Percentiles rank a stretch among this genome's conserved stretches.
Evolutionary conservation across 2,888 invertebrate genomes (phyloP).

Genomic region (Bruchidius siliquastri): DNA sequence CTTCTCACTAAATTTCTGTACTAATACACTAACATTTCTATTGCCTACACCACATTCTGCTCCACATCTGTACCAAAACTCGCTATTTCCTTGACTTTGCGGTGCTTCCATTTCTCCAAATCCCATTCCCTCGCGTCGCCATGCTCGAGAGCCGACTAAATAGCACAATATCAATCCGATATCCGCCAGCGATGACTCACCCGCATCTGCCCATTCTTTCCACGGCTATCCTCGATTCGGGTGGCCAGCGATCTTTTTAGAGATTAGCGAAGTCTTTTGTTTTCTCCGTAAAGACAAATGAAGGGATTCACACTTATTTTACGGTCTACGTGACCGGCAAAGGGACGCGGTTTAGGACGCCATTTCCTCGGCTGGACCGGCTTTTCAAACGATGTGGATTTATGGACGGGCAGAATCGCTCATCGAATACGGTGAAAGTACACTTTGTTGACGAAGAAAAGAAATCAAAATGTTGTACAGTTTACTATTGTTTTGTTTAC

Average conservation of each 20-base stretch:
- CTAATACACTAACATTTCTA: no score
- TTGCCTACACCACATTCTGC: no score
- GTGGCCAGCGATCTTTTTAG: conserved; percentile 28
- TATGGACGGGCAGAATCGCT: neutral
- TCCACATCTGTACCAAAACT: no score
- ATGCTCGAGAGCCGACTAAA: neutral
- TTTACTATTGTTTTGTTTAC: no score
- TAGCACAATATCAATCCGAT: neutral
- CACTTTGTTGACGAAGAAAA: no score
- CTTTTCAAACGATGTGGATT: neutral
- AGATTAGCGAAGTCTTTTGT: conserved; percentile 45
- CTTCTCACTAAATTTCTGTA: no score
- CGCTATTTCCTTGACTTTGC: neutral
- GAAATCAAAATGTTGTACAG: no score
- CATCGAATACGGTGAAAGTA: neutral
- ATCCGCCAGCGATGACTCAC: neutral
- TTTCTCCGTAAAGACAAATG: conserved; percentile 45
- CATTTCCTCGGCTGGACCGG: neutral
- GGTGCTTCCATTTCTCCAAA: neutral
- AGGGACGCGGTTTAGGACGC: conserved; percentile 4
- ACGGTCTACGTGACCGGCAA: conserved; percentile 35
- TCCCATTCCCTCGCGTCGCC: neutral
- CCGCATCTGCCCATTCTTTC: neutral
- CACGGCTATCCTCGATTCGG: neutral
- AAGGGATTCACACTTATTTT: conserved; percentile 45